Conservation (phyloP, 2,113 vertebrate species). For the Tympanuchus pallidicinctus region DNA sequence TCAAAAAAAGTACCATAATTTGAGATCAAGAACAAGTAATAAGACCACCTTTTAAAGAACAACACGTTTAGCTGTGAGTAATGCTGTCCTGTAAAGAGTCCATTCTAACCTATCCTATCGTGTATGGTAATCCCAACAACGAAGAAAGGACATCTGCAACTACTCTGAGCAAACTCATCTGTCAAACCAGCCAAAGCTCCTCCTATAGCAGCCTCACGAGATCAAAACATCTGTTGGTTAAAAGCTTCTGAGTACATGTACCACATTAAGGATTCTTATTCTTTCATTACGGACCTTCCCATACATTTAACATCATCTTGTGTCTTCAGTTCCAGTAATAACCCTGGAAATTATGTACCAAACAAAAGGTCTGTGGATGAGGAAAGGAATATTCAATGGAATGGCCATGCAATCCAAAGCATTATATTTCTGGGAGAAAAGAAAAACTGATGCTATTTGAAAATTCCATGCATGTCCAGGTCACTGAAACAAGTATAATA, state of each 20-base stretch:
- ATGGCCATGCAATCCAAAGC: slow-evolving; percentile 85
- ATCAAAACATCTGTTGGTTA: background rate
- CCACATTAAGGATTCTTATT: background rate
- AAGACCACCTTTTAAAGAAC: slow-evolving; percentile 2
- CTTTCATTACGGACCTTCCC: background rate
- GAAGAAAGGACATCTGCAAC: background rate
- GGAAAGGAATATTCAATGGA: slow-evolving; percentile 78
- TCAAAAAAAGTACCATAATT: background rate
- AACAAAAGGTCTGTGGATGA: slow-evolving; percentile 72
- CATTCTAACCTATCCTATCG: slow-evolving; percentile 2
- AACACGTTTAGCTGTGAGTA: slow-evolving; percentile 1
- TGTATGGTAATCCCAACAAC: background rate
- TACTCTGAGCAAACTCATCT: background rate
- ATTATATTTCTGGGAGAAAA: slow-evolving; percentile 49
- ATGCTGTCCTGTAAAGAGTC: background rate
- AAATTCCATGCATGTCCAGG: slow-evolving; percentile 80
- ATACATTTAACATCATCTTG: background rate
- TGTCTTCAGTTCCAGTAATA: background rate
- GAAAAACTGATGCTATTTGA: slow-evolving; percentile 66
- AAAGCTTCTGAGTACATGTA: background rate
- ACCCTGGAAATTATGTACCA: background rate
- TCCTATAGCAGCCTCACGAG: background rate
- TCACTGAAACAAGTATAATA: slow-evolving; percentile 79
- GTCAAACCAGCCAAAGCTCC: background rate
- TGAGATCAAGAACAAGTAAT: slow-evolving; percentile 14